Percentiles rank a stretch among this genome's conserved stretches.
Conservation (phyloP, 2,113 vertebrate species). For the Ranitomeya imitator region DNA sequence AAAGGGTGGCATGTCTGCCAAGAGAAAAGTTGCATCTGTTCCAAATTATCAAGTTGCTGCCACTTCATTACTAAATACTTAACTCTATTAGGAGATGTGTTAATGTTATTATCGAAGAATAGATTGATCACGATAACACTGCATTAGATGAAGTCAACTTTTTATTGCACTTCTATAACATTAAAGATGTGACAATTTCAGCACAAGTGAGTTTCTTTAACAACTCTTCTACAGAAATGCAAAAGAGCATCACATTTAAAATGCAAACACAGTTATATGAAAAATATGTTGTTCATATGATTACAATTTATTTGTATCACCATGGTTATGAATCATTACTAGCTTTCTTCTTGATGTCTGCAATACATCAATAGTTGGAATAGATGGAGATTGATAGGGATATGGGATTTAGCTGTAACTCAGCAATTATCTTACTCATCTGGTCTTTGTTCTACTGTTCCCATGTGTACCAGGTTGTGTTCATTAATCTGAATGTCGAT, state of each 20-base stretch:
- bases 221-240: conserved; percentile 55
- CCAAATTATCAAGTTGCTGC: conserved; percentile 65
- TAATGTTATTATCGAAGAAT: conserved; percentile 62
- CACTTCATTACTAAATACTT: conserved; percentile 62
- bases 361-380: conserved; percentile 70
- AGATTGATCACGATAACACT: conserved; percentile 58
- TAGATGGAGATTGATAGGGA: conserved; percentile 72
- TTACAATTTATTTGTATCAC: conserved; percentile 61
- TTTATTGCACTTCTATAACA: conserved; percentile 62
- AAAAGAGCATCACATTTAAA: conserved; percentile 62
- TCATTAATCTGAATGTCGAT: conserved; percentile 81
- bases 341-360: conserved; percentile 71
- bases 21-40: conserved; percentile 66
- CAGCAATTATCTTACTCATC: conserved; percentile 78
- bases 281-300: conserved; percentile 59
- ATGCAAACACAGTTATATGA: conserved; percentile 56
- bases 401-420: conserved; percentile 72
- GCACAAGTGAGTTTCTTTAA: conserved; percentile 14
- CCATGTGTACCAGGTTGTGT: conserved; percentile 65
- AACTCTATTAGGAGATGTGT: conserved; percentile 61
- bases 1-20: conserved; percentile 63
- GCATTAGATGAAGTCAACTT: conserved; percentile 60
- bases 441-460: conserved; percentile 73
- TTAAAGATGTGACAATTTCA: conserved; percentile 62
- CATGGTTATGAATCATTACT: conserved; percentile 68